Base-by-base conservation (phyloP, 1,140 invertebrate species). In the Chelonus insularis region DNA sequence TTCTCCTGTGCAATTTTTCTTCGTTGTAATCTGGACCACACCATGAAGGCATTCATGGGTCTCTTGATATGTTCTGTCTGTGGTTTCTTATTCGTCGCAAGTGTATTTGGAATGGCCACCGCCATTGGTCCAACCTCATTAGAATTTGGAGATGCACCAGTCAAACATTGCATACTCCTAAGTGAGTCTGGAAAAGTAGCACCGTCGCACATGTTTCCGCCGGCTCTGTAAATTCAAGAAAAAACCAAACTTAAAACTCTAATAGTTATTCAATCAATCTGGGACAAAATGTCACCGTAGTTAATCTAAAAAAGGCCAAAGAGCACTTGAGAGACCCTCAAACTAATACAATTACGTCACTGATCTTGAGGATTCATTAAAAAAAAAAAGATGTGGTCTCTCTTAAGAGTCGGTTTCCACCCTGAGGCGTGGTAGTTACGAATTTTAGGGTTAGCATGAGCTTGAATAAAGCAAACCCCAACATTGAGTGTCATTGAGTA, bases 1-100 rank as follows among this genome's bases (percentile, higher is more conserved):
- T 98, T 97, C 70, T 98, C 95, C 76, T 96, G 93, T 0, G 96
- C 95, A 68, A 98, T 98, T 81, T 97, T 95, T 58, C 92, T 83
- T 50, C 93, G 79, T 71, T 95, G 93, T 37, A 93, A 82, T 39
- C 92, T 77, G 0, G 91, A 94, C 93, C 93, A 95, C 1, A 93
- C 91, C 91, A 90, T 89, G 71, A 88, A 88, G 9, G 86, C 86
- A 68, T 87, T 87, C 86, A 87, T 87, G 1, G 86, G 86, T 29
- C 86, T 74, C 68, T 87, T 87, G 63, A 88, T 86, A 68, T 86
- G 86, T 54, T 86, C 85, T 4, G 73, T 74, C 54, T 77, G 76
- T 34, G 76, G 65, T 64, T 83, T 83, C 68, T 83, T 83, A 48
- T 65, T 63, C 4, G 72, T 60, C 6, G 64, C 68, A 11, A 78